Base-by-base conservation (phyloP, 2,113 vertebrate genomes). In the Bostrychus sinensis region DNA sequence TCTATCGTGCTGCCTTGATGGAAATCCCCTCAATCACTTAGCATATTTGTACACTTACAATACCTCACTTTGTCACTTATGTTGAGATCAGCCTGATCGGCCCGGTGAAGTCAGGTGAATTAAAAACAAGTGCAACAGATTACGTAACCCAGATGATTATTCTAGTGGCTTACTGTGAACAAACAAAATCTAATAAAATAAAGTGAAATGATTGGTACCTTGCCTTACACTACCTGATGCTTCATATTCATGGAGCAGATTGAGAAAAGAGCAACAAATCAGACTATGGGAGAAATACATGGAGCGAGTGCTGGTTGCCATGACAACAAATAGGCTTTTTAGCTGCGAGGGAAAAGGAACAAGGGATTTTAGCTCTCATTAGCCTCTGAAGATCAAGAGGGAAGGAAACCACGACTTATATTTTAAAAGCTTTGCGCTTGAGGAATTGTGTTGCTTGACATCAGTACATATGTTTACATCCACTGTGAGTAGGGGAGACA, bases 241-340 rank as follows among this genome's bases (percentile, higher is more conserved):
- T 59, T 43, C 59, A 23, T n/a, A 3, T 43, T 56, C 48, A 26
- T 13, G 22, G 30, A 51, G 45, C 25, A 42, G 30, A 43, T 10
- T 13, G 23, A 69, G n/a, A 59, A 42, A 66, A 61, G 48, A 45
- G 53, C 58, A 73, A 73, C 57, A 72, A 61, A 57, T 64, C 41
- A 59, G 37, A 76, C 20, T 2, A 53, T 5, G 20, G 16, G 13
- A 14, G 26, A 36, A 16, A 4, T 56, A 37, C 22, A 14, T 30
- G 38, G 43, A 23, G 41, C 22, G 25, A 38, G 43, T 28, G 51
- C 2, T 5, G 53, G 68, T 72, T 67, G 26, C 61, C 61, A 77
- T 81, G 72, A 68, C 75, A 66, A 78, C 77, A 78, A 70, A 80
- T 70, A 77, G 58, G 70, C 62, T 82, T 77, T 46, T 73, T 53